Evolutionary conservation across 2,797 vertebrate genomes (phyloP).

Genomic region (Borostomias antarcticus): DNA sequence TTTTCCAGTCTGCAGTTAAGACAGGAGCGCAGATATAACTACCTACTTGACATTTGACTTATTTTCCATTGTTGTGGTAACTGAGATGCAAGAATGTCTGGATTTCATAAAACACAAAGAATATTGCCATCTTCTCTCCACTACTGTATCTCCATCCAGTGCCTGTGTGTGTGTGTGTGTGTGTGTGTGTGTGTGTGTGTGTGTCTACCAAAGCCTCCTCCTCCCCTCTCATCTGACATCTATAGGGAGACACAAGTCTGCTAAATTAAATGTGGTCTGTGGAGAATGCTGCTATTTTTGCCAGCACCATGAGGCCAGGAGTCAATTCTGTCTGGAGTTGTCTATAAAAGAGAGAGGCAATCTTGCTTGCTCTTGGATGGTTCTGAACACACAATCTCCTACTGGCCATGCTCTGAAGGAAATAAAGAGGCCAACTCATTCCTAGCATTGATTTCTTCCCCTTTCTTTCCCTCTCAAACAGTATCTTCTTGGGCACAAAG

Average conservation of each 20-base stretch:
- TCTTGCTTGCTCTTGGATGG: constrained; percentile 69
- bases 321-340: constrained; percentile 69
- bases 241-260: constrained; percentile 55
- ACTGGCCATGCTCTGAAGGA: constrained; percentile 60
- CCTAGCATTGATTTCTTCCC: constrained; percentile 63
- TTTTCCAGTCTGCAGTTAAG: constrained; percentile 13
- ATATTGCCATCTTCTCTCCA: constrained; percentile 11
- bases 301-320: constrained; percentile 69
- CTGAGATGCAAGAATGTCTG: constrained; percentile 4
- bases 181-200: background rate
- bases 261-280: constrained; percentile 76
- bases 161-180: too few species aligned
- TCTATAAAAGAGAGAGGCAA: constrained; percentile 71
- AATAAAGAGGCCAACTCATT: constrained; percentile 64
- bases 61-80: constrained; percentile 15
- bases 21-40: background rate
- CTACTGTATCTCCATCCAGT: background rate
- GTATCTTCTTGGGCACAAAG: constrained; percentile 53
- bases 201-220: constrained; percentile 24
- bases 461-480: constrained; percentile 34
- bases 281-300: constrained; percentile 78
- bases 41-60: constrained; percentile 11
- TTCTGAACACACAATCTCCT: constrained; percentile 71
- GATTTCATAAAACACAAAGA: constrained; percentile 6
- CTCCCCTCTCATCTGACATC: constrained; percentile 57